Percentiles rank a stretch among this genome's conserved stretches.
phyloP scores from a whole-genome alignment of 2,113 vertebrate species.

The Oplegnathus fasciatus region DNA sequence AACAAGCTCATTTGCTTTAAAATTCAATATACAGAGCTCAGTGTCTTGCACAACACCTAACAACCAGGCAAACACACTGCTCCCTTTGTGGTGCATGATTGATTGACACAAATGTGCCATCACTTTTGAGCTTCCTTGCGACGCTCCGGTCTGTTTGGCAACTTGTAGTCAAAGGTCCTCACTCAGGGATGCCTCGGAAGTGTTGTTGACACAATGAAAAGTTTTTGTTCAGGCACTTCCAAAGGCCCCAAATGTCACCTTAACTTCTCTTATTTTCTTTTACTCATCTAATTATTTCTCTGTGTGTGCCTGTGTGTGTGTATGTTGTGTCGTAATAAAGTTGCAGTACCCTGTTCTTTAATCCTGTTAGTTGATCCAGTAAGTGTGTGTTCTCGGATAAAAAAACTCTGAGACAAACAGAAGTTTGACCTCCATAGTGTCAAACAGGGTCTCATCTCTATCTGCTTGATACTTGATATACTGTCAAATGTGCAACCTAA shows the following conservation, averaged over 20 bases:
- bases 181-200: constrained; percentile 26
- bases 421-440: constrained; percentile 41
- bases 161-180: background rate
- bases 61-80: background rate
- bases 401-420: constrained; percentile 30
- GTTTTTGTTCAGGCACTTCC: constrained; percentile 19
- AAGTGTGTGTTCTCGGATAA: constrained; percentile 5
- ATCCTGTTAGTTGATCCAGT: constrained; percentile 45
- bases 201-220: constrained; percentile 7
- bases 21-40: background rate
- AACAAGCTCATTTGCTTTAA: background rate
- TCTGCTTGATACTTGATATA: constrained; percentile 36
- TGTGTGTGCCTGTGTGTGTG: background rate
- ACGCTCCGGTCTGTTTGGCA: constrained; percentile 31
- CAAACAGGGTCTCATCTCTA: constrained; percentile 34
- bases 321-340: constrained; percentile 1
- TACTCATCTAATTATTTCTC: background rate
- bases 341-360: constrained; percentile 37
- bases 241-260: constrained; percentile 37
- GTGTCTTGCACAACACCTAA: background rate
- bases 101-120: constrained; percentile 23
- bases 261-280: constrained; percentile 7
- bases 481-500: constrained; percentile 13
- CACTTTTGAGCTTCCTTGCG: constrained; percentile 10
- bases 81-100: constrained; percentile 16